Conservation (phyloP, 2,797 vertebrate species). For the Champsocephalus esox region DNA sequence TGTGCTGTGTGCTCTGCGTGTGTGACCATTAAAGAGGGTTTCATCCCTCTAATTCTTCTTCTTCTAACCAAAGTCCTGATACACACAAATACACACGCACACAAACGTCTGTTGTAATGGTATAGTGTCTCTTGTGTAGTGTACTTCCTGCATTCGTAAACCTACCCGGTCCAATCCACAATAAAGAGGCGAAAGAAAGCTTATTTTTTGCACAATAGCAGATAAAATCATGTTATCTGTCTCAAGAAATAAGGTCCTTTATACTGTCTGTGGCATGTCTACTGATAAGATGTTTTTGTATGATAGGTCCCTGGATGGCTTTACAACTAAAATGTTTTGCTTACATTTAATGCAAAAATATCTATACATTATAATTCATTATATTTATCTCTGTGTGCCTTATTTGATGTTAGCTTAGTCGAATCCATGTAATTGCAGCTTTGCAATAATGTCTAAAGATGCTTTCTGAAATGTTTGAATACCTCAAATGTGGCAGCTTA, state of each 20-base stretch:
- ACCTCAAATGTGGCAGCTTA: neutral
- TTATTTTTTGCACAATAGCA: neutral
- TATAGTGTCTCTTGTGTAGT: neutral
- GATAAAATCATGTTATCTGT: constrained; percentile 30
- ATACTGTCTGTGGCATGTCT: constrained; percentile 16
- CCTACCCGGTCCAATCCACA: neutral
- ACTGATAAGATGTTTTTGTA: constrained; percentile 18
- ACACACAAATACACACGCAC: no score
- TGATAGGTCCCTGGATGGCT: neutral
- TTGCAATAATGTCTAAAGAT: neutral
- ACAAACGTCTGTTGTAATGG: no score
- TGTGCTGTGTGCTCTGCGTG: no score
- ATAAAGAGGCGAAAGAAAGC: constrained; percentile 5
- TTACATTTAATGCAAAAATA: neutral
- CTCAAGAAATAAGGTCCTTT: neutral
- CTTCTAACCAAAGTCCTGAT: no score
- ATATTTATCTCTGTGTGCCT: neutral
- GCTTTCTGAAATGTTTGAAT: neutral
- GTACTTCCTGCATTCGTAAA: neutral
- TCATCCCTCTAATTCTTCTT: no score
- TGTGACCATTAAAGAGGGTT: no score
- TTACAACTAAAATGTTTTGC: neutral
- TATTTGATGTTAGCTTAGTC: neutral
- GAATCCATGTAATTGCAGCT: neutral
- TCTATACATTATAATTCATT: neutral